phyloP scores from a whole-genome alignment of 2,888 invertebrate genomes.

The Bembecia ichneumoniformis region DNA sequence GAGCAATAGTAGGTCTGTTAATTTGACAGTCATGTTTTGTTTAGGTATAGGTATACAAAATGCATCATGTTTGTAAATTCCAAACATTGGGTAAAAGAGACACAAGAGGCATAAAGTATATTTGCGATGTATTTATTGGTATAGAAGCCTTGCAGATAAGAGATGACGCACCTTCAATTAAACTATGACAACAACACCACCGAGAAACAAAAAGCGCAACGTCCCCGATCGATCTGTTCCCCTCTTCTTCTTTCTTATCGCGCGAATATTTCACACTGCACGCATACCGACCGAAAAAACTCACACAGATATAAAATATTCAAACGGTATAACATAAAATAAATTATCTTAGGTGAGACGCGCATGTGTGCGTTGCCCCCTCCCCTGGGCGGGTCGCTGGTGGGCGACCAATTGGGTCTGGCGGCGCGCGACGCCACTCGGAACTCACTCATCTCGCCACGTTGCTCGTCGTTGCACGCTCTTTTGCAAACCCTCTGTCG shows the following conservation, averaged over 20 bases:
- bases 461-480: slow-evolving; percentile 28
- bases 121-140: no score
- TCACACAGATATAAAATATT: slow-evolving; percentile 73
- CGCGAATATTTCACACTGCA: slow-evolving; percentile 73
- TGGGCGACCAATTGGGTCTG: slow-evolving; percentile 66
- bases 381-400: slow-evolving; percentile 60
- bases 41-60: no score
- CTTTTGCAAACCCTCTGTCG: slow-evolving; percentile 10
- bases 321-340: slow-evolving; percentile 73
- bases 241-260: slow-evolving; percentile 72
- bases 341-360: slow-evolving; percentile 71
- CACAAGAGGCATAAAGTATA: no score
- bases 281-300: slow-evolving; percentile 70
- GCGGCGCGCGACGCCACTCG: slow-evolving; percentile 68
- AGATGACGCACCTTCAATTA: slow-evolving; percentile 25
- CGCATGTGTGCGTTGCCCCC: slow-evolving; percentile 63
- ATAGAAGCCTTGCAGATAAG: background rate
- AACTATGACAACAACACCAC: slow-evolving; percentile 45
- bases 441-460: slow-evolving; percentile 52
- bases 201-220: slow-evolving; percentile 66
- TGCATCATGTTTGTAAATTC: no score
- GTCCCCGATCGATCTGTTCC: slow-evolving; percentile 68
- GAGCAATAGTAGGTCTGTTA: no score
- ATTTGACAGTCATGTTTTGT: no score
- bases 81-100: no score